Percentiles rank a stretch among this genome's conserved stretches.
phyloP scores from a whole-genome alignment of 2,113 vertebrate species.

The Plecturocebus donacophilus region DNA sequence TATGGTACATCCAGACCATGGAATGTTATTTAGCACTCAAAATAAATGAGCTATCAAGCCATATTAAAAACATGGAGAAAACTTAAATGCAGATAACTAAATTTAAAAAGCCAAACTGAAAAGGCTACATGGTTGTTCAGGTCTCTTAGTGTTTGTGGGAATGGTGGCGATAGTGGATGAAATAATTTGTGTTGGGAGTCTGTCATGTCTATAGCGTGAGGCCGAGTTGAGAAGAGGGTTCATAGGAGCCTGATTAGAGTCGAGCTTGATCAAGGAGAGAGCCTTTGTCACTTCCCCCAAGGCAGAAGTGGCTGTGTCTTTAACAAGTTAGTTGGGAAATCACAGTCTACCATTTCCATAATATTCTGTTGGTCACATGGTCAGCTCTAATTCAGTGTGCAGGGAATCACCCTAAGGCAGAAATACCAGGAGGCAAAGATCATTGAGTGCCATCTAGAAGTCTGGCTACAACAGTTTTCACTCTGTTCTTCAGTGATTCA shows the following conservation, averaged over 20 bases:
- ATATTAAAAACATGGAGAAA: not conserved
- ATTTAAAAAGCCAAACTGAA: not conserved
- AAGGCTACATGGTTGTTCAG: not conserved
- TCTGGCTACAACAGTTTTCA: not conserved
- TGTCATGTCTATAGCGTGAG: not conserved
- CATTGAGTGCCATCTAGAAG: not conserved
- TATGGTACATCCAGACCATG: not conserved
- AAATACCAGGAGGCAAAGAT: not conserved
- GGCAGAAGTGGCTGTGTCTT: not conserved
- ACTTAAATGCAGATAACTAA: not conserved
- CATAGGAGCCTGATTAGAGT: not conserved
- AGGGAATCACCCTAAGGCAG: not conserved
- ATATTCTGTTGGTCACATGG: not conserved
- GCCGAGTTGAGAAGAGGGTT: not conserved
- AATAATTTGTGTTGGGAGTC: not conserved
- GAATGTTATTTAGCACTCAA: not conserved
- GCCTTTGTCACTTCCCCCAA: not conserved
- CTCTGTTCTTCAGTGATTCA: not conserved
- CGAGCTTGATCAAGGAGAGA: not conserved
- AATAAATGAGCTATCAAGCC: not conserved
- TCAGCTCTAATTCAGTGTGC: not conserved
- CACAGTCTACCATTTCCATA: not conserved
- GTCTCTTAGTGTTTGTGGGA: not conserved
- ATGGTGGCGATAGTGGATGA: not conserved
- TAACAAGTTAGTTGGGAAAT: not conserved